Percentiles rank a stretch among this genome's conserved stretches.
phyloP scores from a whole-genome alignment of 2,797 vertebrate genomes.

The Malurus leucopterus region DNA sequence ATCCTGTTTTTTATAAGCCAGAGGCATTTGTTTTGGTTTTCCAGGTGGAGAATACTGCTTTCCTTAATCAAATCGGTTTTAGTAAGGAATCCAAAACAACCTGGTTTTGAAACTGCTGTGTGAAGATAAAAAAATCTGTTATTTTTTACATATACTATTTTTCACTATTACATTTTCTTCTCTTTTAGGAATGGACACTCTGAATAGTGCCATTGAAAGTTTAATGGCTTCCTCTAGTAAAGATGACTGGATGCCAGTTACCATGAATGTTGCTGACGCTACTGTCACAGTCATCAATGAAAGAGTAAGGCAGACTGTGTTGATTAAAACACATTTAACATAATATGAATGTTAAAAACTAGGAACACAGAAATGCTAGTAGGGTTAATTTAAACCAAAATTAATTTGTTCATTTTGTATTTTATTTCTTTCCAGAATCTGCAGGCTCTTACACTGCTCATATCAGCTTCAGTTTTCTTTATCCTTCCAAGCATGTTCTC shows the following conservation, averaged over 20 bases:
- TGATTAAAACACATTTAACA: background rate
- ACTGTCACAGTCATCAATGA: constrained; percentile 93
- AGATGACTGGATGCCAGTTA: constrained; percentile 91
- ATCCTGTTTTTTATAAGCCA: background rate
- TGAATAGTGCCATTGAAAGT: constrained; percentile 92
- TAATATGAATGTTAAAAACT: background rate
- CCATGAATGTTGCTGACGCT: constrained; percentile 93
- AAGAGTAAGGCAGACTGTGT: constrained; percentile 71
- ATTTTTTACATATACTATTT: background rate
- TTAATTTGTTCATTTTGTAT: background rate
- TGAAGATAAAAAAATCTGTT: background rate
- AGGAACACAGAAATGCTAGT: background rate
- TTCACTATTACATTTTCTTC: background rate
- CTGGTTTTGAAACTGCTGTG: background rate
- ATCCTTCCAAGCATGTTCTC: background rate
- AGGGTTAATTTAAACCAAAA: background rate
- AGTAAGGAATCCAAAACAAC: background rate
- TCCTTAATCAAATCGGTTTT: background rate
- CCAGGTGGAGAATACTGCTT: background rate
- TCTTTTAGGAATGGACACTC: constrained; percentile 90
- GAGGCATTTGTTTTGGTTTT: background rate
- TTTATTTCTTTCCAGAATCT: background rate
- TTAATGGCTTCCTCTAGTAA: constrained; percentile 83
- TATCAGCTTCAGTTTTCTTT: background rate
- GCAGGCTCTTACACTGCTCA: background rate